phyloP scores from a whole-genome alignment of 1,140 invertebrate genomes.

The Leptinotarsa defecta region DNA sequence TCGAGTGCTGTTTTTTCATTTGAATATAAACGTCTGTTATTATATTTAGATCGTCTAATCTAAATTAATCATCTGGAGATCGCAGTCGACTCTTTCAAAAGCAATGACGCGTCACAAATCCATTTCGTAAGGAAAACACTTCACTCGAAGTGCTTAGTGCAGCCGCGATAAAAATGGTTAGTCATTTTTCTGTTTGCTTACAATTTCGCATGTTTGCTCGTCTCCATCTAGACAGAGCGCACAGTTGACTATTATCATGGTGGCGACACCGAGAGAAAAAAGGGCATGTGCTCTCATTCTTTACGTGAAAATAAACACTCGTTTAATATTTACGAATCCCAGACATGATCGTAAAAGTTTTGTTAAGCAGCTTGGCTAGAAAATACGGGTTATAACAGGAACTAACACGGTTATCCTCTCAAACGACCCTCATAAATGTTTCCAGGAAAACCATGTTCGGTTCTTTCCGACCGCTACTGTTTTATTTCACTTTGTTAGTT shows the following conservation, averaged over 20 bases:
- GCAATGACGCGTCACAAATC: neutral
- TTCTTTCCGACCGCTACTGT: slow-evolving; percentile 12
- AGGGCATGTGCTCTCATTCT: neutral
- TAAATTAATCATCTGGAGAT: neutral
- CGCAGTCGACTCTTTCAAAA: neutral
- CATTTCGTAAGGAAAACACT: neutral
- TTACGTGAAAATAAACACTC: slow-evolving; percentile 10
- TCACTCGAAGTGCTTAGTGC: neutral
- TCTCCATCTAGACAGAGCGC: neutral
- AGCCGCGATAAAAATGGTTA: neutral
- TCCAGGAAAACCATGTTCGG: slow-evolving; percentile 11
- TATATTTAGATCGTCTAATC: neutral
- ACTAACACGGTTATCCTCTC: slow-evolving; percentile 24
- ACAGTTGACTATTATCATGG: neutral
- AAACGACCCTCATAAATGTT: slow-evolving; percentile 25
- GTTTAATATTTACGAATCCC: slow-evolving; percentile 17
- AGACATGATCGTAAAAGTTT: slow-evolving; percentile 22
- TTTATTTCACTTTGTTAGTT: neutral
- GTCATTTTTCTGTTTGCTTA: slow-evolving; percentile 6
- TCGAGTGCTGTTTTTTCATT: no score
- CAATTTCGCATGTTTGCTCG: slow-evolving; percentile 3
- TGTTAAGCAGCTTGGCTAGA: slow-evolving; percentile 18
- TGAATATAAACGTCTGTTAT: neutral
- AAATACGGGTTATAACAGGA: slow-evolving; percentile 18
- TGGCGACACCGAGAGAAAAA: neutral